Evolutionary conservation across 1,140 invertebrate species (phyloP), one percentile per base, ranked within the genome.

Genomic region (Matsumurasca onukii): DNA sequence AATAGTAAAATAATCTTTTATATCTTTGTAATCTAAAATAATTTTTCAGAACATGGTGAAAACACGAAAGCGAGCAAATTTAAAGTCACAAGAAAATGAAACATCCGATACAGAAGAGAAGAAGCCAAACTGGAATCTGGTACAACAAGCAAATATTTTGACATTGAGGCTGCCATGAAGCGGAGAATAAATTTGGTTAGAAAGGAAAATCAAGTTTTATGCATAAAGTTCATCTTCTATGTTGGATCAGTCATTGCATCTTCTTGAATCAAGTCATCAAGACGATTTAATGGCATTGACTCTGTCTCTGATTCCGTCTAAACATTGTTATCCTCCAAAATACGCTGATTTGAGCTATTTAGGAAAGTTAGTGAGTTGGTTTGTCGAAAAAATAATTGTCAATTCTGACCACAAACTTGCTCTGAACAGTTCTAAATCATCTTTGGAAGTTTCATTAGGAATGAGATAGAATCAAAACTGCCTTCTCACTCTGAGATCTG

Each of bases 141-240:
- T 27, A 59, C 15, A 2, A 27, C 15, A 27, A 59, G 55, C n/a
- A 29, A 59, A 5, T 59, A 59, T 59, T 80, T 86, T 74, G 88
- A 91, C 78, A 76, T 92, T 64, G 85, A 91, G 75, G 86, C 87
- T 74, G 84, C 88, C 51, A 78, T 95, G 62, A 88, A 89, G 77
- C 82, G 88, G 73, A 82, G 86, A 75, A 82, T 95, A 25, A 95
- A 94, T 75, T 82, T 88, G 67, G 84, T 86, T 48, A 86, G 88
- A 72, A 91, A 89, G 79, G 88, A 91, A 74, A 84, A 88, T 75
- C 91, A 95, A 79, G 75, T 92, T 27, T 84, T 63, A 80, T 94
- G 72, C 95, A 97, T 76, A 95, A 97, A 85, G 89, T 90, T 25
- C 90, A 93, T 78, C 77, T 97, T 17, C 78, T 97, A 20, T 91